Evolutionary conservation across 2,797 vertebrate species (phyloP), one percentile per base, ranked within the genome.

Genomic region (Syngnathus rostellatus): DNA sequence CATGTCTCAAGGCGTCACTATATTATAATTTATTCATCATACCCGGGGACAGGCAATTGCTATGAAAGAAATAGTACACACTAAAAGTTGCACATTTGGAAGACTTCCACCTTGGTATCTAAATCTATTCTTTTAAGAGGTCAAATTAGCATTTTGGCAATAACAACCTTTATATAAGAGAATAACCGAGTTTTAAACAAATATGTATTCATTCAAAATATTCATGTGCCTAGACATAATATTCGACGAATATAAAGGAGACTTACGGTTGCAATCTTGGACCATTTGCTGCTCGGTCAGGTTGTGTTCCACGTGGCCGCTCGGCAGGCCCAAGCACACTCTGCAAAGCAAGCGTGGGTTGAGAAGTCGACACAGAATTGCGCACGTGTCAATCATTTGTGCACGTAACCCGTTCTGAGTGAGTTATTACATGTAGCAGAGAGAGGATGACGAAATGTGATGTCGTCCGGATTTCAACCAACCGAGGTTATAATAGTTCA

Each of bases 271-370:
- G 50, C 84, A 85, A 23, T 84, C 83, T 38, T 73, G 77, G 71
- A 87, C 66, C 0, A 79, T 59, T 8, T 90, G 86, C 72, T 70
- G 89, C n/a, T 79, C 81, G 65, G 74, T 91, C 81, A 93, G 85
- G 75, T 84, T 91, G 72, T 89, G 92, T 38, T 94, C 91, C 85
- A 92, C 79, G 75, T 92, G 84, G 1, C 90, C 83, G 65, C 91
- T 91, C 12, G 41, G 40, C 67, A 94, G 84, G 40, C 84, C 88
- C 72, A 94, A 92, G 84, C 92, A 93, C 77, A 90, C 69, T 68
- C 95, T 97, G 77, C 57, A 86, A 87, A 74, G 73, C 64, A 12
- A 81, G 60, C 50, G 77, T 61, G 63, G 63, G 73, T 77, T 82
- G 66, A 82, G 72, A 77, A 79, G 82, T 75, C 62, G 63, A 11